A percentile compares a stretch with the other conserved stretches of the same genome.
These are phyloP conservation scores for Hydrochoerus hydrochaeris DNA, from an alignment of 2,113 vertebrate species.

Conservation along the genomic window DNA sequence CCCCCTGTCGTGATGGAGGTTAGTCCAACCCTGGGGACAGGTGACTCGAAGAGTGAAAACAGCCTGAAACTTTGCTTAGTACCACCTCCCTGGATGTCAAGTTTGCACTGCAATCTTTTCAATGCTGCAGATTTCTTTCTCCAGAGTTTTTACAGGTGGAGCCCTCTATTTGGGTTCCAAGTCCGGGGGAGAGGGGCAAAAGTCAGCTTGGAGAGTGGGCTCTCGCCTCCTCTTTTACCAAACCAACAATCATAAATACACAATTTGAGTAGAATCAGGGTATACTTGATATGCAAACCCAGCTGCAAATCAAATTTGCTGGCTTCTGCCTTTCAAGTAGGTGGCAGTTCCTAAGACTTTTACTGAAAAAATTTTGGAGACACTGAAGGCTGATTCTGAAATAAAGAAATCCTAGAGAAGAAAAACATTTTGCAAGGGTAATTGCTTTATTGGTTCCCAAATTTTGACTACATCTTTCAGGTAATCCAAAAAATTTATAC, in stretches of 20 bases:
- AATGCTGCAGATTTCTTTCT: background rate
- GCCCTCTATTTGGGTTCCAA: background rate
- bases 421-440: background rate
- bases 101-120: background rate
- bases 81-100: background rate
- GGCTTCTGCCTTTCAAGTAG: background rate
- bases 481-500: conserved; percentile 34
- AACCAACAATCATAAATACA: background rate
- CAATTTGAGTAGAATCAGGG: background rate
- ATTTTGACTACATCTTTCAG: background rate
- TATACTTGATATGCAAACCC: background rate
- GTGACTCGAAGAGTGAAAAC: background rate
- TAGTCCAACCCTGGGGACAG: background rate
- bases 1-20: too few species aligned
- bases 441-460: background rate
- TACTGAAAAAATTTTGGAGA: conserved; percentile 43
- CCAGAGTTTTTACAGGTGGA: background rate
- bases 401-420: background rate
- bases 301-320: conserved; percentile 18
- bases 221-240: background rate
- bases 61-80: background rate
- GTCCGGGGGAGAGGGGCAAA: background rate
- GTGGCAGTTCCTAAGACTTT: background rate
- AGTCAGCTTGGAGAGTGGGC: background rate
- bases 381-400: background rate